Evolutionary conservation across 1,140 invertebrate genomes (phyloP), one percentile per base, ranked within the genome.

Genomic region (Caenorhabditis inopinata): DNA sequence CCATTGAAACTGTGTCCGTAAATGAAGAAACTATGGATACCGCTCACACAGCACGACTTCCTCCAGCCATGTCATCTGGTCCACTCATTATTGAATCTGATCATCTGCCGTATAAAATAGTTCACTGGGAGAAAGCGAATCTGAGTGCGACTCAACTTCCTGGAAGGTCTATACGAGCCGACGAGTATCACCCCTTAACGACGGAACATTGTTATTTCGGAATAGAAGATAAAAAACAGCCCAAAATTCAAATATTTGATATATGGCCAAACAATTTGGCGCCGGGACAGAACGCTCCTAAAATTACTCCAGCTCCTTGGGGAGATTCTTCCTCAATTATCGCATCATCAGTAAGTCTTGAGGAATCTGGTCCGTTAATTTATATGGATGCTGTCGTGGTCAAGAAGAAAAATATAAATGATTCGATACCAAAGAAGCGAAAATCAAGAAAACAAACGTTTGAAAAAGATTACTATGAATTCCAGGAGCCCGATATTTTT

Each of bases 191-290:
- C 16, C 53, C 38, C 6, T 78, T 58, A 51, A 58, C 49, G 3
- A 78, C 76, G 32, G 76, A 78, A 46, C 76, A 78, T 25, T 78
- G 76, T 14, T 68, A 78, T 27, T 38, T 42, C 23, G 35, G 51
- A 25, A 51, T 78, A n/a, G 53, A 78, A 14, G 18, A 42, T 18
- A 38, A 23, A 27, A 53, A 23, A 16, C 46, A 23, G 11, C 25
- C 74, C 2, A 18, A 49, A 14, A 53, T 78, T 38, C 45, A 58
- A 51, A 62, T 49, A 62, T 62, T 78, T 53, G 47, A 62, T 12
- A 42, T 38, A 21, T 16, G 6, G 6, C 58, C 58, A 9, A 2
- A 14, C 38, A 42, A 23, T 6, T 9, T 42, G 16, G 7, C 1
- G 9, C 23, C 27, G 6, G 25, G 25, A 16, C 7, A 38, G 3